These are phyloP conservation scores for Arrhopalites spinosus DNA, from an alignment of 2,888 invertebrate genomes.

Conservation along the genomic window DNA sequence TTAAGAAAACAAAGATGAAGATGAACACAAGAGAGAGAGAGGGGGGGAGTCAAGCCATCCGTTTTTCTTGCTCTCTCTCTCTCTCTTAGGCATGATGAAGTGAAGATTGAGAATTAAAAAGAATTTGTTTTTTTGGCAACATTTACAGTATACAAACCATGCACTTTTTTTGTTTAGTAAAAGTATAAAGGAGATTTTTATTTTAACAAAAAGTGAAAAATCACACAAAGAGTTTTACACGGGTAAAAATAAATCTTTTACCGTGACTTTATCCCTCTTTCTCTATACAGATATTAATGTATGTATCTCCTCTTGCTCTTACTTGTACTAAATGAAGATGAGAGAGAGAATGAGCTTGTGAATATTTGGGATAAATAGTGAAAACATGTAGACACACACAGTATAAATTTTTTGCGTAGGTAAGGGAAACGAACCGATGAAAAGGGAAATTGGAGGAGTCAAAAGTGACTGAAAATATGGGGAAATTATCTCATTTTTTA, in stretches of 20 bases:
- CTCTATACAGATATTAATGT: not conserved
- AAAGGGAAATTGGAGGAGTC: conserved; percentile 5
- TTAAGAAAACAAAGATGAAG: not conserved
- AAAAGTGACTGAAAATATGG: not conserved
- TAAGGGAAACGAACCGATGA: conserved; percentile 23
- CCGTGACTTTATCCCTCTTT: too few relatives aligned
- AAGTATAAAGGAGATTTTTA: too few relatives aligned
- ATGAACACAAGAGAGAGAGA: not conserved
- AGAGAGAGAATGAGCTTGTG: not conserved
- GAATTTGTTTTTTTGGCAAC: conserved; percentile 5
- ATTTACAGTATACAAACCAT: not conserved
- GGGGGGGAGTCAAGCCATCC: not conserved
- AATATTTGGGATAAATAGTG: not conserved
- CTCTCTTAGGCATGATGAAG: not conserved
- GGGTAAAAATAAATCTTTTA: not conserved
- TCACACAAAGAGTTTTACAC: not conserved
- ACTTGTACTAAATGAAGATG: too few relatives aligned
- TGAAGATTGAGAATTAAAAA: conserved; percentile 1
- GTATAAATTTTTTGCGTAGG: conserved; percentile 24
- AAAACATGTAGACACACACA: not conserved
- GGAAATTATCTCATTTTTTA: too few relatives aligned
- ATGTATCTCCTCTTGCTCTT: not conserved
- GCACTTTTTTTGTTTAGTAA: not conserved
- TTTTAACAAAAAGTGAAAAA: not conserved
- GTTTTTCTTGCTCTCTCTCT: not conserved